Conservation (phyloP, 2,888 invertebrate genomes). For the Drosophila pseudotakahashii region DNA sequence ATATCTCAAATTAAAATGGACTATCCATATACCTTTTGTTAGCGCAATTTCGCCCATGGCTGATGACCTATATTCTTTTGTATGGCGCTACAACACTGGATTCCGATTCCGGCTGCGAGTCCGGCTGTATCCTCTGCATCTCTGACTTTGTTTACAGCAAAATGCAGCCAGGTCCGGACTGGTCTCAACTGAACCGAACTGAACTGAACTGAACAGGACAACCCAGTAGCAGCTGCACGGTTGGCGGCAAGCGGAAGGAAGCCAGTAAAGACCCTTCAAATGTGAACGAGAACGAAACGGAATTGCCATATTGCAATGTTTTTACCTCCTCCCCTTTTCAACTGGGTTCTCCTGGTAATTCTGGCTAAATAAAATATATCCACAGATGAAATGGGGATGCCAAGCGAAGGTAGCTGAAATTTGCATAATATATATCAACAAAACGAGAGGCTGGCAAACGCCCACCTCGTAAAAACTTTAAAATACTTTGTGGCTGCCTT, state of each 20-base stretch:
- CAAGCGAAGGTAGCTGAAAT: constrained; percentile 47
- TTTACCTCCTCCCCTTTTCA: constrained; percentile 2
- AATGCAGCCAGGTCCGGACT: constrained; percentile 53
- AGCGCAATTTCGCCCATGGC: constrained; percentile 36
- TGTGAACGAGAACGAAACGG: constrained; percentile 48
- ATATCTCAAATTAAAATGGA: constrained; percentile 9
- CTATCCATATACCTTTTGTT: constrained; percentile 24
- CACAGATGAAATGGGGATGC: constrained; percentile 7
- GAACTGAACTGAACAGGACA: constrained; percentile 26
- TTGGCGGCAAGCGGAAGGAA: constrained; percentile 37
- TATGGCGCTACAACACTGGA: constrained; percentile 29
- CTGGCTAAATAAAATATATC: constrained; percentile 53
- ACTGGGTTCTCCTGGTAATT: constrained; percentile 5
- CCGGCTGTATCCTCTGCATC: constrained; percentile 45
- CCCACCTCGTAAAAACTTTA: constrained; percentile 39
- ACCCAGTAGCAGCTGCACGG: constrained; percentile 16
- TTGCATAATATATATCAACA: constrained; percentile 68
- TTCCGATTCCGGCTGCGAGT: constrained; percentile 39
- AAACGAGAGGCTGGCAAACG: constrained; percentile 14
- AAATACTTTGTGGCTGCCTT: constrained; percentile 62
- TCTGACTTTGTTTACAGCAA: constrained; percentile 61
- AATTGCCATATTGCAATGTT: constrained; percentile 71
- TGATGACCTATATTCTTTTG: constrained; percentile 69
- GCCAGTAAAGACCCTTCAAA: constrained; percentile 68
- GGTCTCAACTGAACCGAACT: constrained; percentile 32